Evolutionary conservation across 2,113 vertebrate genomes (phyloP).

Genomic region (Gymnarchus niloticus): DNA sequence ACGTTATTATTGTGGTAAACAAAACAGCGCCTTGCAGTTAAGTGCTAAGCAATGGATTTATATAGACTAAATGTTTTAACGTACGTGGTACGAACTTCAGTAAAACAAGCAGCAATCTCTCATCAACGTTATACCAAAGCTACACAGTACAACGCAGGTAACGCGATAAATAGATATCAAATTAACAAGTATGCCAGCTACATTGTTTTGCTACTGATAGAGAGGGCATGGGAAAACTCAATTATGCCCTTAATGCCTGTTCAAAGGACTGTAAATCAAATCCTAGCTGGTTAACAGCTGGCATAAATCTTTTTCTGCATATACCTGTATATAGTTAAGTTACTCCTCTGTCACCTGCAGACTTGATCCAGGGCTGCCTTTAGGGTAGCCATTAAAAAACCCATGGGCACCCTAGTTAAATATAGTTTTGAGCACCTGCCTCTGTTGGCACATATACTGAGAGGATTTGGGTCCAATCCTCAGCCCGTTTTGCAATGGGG

Average conservation of each 20-base stretch:
- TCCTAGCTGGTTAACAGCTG: background rate
- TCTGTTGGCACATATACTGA: slow-evolving; percentile 7
- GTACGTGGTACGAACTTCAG: no score
- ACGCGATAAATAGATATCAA: background rate
- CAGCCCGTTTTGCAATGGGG: background rate
- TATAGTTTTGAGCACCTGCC: background rate
- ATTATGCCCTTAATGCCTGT: slow-evolving; percentile 5
- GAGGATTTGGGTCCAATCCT: slow-evolving; percentile 1
- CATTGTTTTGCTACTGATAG: background rate
- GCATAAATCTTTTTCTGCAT: background rate
- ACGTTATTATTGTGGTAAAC: background rate
- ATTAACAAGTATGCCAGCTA: background rate
- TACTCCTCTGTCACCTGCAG: background rate
- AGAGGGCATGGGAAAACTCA: background rate
- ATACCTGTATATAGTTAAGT: background rate
- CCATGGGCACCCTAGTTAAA: background rate
- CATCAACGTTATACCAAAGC: background rate
- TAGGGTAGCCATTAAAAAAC: background rate
- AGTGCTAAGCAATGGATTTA: background rate
- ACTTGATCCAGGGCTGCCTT: background rate
- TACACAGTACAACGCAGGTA: background rate
- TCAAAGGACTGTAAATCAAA: background rate
- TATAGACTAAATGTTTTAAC: background rate
- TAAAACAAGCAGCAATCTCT: background rate
- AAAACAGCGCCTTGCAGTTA: background rate